phyloP scores from a whole-genome alignment of 1,140 invertebrate genomes.

The Theocolax elegans region DNA sequence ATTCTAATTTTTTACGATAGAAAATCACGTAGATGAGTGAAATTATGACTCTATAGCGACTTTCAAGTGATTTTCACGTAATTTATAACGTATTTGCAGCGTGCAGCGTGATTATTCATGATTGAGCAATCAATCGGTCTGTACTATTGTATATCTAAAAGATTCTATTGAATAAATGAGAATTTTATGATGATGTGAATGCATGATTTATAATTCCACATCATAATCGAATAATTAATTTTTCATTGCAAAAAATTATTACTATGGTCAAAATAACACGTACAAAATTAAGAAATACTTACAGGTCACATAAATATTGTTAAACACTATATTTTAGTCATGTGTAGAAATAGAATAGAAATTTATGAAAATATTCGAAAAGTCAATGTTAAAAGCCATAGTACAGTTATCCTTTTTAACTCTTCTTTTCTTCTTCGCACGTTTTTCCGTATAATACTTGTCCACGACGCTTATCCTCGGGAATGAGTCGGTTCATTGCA shows the following conservation, averaged over 20 bases:
- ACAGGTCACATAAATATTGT: too few relatives aligned
- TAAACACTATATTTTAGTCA: too few relatives aligned
- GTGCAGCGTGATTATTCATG: background rate
- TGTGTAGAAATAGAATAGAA: too few relatives aligned
- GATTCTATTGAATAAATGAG: too few relatives aligned
- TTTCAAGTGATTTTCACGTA: slow-evolving; percentile 2
- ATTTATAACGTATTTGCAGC: background rate
- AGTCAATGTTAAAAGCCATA: background rate
- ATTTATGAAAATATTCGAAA: background rate
- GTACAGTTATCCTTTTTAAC: background rate
- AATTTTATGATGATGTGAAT: too few relatives aligned
- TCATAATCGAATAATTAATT: too few relatives aligned
- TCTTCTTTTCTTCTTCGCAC: background rate
- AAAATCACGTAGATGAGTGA: background rate
- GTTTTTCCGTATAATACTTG: background rate
- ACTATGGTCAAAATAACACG: too few relatives aligned
- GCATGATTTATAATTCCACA: too few relatives aligned
- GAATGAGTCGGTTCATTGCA: slow-evolving; percentile 14
- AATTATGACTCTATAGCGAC: background rate
- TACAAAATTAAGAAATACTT: too few relatives aligned
- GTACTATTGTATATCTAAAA: background rate
- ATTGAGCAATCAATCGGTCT: background rate
- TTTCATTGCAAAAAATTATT: too few relatives aligned
- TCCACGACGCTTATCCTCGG: background rate
- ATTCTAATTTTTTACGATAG: slow-evolving; percentile 5